phyloP scores from a whole-genome alignment of 1,140 invertebrate genomes.

The Drosophila neocordata region DNA sequence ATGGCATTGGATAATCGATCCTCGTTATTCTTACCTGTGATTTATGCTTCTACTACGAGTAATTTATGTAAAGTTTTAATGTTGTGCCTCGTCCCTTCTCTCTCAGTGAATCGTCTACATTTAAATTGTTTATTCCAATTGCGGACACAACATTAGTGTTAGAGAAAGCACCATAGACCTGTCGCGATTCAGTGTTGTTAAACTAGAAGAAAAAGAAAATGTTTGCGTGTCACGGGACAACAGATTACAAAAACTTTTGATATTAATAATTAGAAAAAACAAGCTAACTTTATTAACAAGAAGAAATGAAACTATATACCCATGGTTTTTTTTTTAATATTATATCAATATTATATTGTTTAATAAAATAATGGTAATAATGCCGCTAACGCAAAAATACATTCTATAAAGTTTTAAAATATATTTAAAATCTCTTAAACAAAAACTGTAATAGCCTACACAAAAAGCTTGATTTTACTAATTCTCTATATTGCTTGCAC shows the following conservation, averaged over 20 bases:
- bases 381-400: too few relatives aligned
- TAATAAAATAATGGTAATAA: too few relatives aligned
- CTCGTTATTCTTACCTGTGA: constrained; percentile 11
- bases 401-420: too few relatives aligned
- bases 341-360: too few relatives aligned
- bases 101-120: constrained; percentile 7
- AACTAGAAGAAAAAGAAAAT: neutral
- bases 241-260: neutral
- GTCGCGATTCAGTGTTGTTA: neutral
- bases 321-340: too few relatives aligned
- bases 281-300: too few relatives aligned
- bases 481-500: too few relatives aligned
- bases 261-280: neutral
- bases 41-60: constrained; percentile 15
- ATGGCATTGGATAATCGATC: constrained; percentile 5
- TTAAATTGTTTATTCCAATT: constrained; percentile 16
- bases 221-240: neutral
- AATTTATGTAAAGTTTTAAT: constrained; percentile 18
- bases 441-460: too few relatives aligned
- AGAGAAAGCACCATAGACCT: neutral
- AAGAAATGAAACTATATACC: too few relatives aligned
- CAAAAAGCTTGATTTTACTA: too few relatives aligned
- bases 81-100: neutral
- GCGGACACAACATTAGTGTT: constrained; percentile 9
- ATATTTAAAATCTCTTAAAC: too few relatives aligned